A percentile compares a stretch with the other conserved stretches of the same genome.
These are phyloP conservation scores for Hypsopygia costalis DNA, from an alignment of 2,888 invertebrate species.

Conservation along the genomic window DNA sequence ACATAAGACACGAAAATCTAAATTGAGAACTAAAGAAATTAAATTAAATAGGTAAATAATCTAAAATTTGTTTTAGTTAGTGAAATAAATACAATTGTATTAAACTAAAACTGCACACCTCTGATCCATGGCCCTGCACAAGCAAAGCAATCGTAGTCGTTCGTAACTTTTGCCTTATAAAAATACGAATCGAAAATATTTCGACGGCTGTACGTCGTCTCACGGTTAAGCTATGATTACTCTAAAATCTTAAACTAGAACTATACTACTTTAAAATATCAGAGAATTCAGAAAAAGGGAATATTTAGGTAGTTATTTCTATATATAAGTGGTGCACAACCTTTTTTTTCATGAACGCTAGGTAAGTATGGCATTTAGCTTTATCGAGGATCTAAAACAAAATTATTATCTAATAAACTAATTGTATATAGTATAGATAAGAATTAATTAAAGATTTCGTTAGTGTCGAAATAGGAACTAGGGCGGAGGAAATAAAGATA, in stretches of 20 bases:
- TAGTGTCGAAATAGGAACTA: slow-evolving; percentile 67
- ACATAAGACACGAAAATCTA: slow-evolving; percentile 14
- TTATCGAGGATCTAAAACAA: slow-evolving; percentile 61
- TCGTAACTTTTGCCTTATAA: slow-evolving; percentile 79
- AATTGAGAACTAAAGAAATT: background rate
- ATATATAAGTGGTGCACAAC: slow-evolving; percentile 79
- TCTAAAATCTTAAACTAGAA: slow-evolving; percentile 67
- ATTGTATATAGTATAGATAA: slow-evolving; percentile 44
- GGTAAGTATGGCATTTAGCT: slow-evolving; percentile 71
- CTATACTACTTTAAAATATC: slow-evolving; percentile 78
- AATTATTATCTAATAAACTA: slow-evolving; percentile 56
- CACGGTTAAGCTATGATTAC: slow-evolving; percentile 74
- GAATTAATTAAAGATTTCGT: slow-evolving; percentile 41
- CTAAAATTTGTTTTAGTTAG: slow-evolving; percentile 5
- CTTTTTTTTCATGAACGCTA: slow-evolving; percentile 79
- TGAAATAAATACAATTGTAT: slow-evolving; percentile 20
- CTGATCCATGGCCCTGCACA: slow-evolving; percentile 69
- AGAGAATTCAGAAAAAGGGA: slow-evolving; percentile 79
- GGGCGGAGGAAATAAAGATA: slow-evolving; percentile 42
- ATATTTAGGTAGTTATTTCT: slow-evolving; percentile 71
- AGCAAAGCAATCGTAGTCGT: slow-evolving; percentile 75
- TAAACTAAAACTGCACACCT: slow-evolving; percentile 29
- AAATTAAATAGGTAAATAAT: slow-evolving; percentile 5
- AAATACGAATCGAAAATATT: slow-evolving; percentile 80
- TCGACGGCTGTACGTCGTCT: slow-evolving; percentile 73